Evolutionary conservation across 1,140 invertebrate species (phyloP).

Genomic region (Drosophila neocordata): DNA sequence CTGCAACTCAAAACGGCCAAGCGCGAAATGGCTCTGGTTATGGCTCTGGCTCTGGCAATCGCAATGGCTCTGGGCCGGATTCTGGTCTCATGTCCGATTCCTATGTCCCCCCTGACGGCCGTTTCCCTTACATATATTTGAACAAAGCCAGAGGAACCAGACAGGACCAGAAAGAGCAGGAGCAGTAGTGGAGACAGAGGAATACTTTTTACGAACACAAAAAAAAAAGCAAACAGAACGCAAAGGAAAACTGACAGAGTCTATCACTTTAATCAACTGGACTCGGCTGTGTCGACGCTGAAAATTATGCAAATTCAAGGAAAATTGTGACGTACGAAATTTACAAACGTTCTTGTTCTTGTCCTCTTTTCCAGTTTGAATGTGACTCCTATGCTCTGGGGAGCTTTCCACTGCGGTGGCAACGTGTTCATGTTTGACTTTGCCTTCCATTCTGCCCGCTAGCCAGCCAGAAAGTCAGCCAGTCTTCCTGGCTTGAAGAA

Average conservation of each 20-base stretch:
- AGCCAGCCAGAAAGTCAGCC: background rate
- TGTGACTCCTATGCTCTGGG: slow-evolving; percentile 30
- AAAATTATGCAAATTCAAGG: slow-evolving; percentile 78
- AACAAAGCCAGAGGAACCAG: slow-evolving; percentile 62
- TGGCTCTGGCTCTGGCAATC: background rate
- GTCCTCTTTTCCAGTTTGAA: background rate
- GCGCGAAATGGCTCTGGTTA: slow-evolving; percentile 4
- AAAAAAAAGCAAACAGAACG: slow-evolving; percentile 16
- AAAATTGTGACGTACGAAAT: slow-evolving; percentile 68
- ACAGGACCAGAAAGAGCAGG: slow-evolving; percentile 38
- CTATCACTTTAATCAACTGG: slow-evolving; percentile 80
- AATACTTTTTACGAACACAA: background rate
- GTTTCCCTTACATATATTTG: slow-evolving; percentile 29
- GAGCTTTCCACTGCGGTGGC: slow-evolving; percentile 39
- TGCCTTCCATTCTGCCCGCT: slow-evolving; percentile 30
- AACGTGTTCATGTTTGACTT: slow-evolving; percentile 69
- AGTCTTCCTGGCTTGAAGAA: slow-evolving; percentile 22
- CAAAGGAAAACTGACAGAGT: slow-evolving; percentile 40
- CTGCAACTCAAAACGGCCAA: slow-evolving; percentile 55
- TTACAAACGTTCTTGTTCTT: slow-evolving; percentile 43
- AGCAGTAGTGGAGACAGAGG: slow-evolving; percentile 10
- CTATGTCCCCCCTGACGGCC: slow-evolving; percentile 20
- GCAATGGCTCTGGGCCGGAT: slow-evolving; percentile 16
- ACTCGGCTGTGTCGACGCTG: slow-evolving; percentile 26
- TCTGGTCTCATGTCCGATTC: slow-evolving; percentile 21